A percentile compares a stretch with the other conserved stretches of the same genome.
Evolutionary conservation across 2,113 vertebrate species (phyloP).

Genomic region (Etheostoma cragini): DNA sequence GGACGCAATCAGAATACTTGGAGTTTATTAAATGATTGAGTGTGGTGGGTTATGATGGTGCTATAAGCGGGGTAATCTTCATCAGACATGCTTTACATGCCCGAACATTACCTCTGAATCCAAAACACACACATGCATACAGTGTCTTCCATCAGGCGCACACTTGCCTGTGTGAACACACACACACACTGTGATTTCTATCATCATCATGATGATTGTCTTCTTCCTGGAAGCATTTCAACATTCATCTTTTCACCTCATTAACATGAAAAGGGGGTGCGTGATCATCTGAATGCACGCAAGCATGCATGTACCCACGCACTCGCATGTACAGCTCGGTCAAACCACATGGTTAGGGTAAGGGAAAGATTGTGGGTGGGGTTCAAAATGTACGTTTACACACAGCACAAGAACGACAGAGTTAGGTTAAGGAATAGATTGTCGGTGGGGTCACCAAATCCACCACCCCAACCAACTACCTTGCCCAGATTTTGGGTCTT

Average conservation of each 20-base stretch:
- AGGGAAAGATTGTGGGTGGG: no score
- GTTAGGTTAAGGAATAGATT: no score
- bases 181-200: not conserved
- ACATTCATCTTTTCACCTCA: conserved; percentile 45
- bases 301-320: no score
- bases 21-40: conserved; percentile 37
- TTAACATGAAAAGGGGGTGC: conserved; percentile 43
- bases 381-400: no score
- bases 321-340: no score
- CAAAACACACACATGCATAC: not conserved
- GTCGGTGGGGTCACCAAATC: no score
- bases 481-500: no score
- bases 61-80: conserved; percentile 26
- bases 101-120: not conserved
- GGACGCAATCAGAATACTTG: conserved; percentile 31
- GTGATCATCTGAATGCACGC: conserved; percentile 4
- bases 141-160: not conserved
- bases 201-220: conserved; percentile 25
- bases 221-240: conserved; percentile 16
- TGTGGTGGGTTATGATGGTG: conserved; percentile 13
- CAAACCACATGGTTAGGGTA: no score
- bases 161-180: not conserved
- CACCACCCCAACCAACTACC: no score
- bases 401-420: no score
- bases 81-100: conserved; percentile 33